Conservation (phyloP, 1,140 invertebrate genomes). For the Drosophila mayri region DNA sequence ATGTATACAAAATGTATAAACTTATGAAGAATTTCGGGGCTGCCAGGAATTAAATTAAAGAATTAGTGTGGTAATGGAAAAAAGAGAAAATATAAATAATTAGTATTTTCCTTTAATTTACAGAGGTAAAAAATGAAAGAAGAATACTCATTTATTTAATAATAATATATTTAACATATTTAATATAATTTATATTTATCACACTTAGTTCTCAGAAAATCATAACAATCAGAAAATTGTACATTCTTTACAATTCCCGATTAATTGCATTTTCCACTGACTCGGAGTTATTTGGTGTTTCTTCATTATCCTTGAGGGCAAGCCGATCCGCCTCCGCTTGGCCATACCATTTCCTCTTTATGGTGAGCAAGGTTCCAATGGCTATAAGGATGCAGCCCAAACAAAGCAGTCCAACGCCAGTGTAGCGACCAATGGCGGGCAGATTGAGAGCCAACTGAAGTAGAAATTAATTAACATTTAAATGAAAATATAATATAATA, state of each 20-base stretch:
- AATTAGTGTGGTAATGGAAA: neutral
- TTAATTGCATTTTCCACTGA: neutral
- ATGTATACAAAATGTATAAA: too few relatives aligned
- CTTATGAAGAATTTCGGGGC: neutral
- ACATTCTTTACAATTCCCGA: neutral
- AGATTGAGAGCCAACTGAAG: slow-evolving; percentile 65
- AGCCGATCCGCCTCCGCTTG: slow-evolving; percentile 52
- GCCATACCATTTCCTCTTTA: slow-evolving; percentile 66
- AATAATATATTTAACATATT: neutral
- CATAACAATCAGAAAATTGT: neutral
- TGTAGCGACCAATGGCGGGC: slow-evolving; percentile 62
- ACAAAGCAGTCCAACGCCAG: slow-evolving; percentile 61
- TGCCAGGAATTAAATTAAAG: neutral
- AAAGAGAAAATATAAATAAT: neutral
- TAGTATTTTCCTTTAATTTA: neutral
- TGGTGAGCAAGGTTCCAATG: slow-evolving; percentile 51
- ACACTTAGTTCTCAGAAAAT: slow-evolving; percentile 7
- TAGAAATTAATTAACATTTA: neutral
- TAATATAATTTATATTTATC: slow-evolving; percentile 19
- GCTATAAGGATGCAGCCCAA: slow-evolving; percentile 59
- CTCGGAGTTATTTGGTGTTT: neutral
- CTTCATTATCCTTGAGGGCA: slow-evolving; percentile 42
- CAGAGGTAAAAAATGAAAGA: too few relatives aligned
- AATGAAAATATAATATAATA: neutral
- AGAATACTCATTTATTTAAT: too few relatives aligned